A percentile compares a stretch with the other conserved stretches of the same genome.
Conservation (phyloP, 2,113 vertebrate species). For the Mastomys coucha region DNA sequence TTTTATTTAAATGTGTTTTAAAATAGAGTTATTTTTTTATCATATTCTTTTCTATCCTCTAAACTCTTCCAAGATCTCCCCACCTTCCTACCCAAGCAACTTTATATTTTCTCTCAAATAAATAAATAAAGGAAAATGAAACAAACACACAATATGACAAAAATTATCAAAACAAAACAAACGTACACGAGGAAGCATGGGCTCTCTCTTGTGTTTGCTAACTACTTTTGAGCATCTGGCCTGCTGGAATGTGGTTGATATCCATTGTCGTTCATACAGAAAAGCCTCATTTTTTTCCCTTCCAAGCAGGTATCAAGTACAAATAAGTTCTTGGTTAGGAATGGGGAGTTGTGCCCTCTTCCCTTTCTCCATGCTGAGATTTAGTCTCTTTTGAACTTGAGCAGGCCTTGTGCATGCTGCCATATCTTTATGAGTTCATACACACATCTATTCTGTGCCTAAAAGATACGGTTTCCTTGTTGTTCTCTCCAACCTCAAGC, state of each 20-base stretch:
- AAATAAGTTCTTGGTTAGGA: background rate
- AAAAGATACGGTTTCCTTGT: background rate
- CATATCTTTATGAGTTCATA: background rate
- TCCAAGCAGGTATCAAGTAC: background rate
- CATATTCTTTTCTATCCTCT: background rate
- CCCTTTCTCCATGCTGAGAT: background rate
- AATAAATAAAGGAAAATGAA: background rate
- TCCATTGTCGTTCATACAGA: background rate
- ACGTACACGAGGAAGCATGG: too few species aligned
- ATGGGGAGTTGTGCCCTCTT: too few species aligned
- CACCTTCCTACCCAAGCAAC: background rate
- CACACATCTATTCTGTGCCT: background rate
- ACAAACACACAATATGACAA: background rate
- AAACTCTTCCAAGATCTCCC: background rate
- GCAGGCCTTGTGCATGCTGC: too few species aligned
- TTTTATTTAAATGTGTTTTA: background rate
- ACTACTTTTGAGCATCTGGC: background rate
- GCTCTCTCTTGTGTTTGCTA: background rate
- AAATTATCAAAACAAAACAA: background rate
- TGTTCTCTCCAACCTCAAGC: too few species aligned
- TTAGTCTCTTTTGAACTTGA: too few species aligned
- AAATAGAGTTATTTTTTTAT: background rate
- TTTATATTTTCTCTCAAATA: background rate
- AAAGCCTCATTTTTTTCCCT: background rate
- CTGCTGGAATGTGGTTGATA: too few species aligned